Percentiles rank a stretch among this genome's conserved stretches.
Conservation (phyloP, 2,113 vertebrate genomes). For the Eulemur macaco region DNA sequence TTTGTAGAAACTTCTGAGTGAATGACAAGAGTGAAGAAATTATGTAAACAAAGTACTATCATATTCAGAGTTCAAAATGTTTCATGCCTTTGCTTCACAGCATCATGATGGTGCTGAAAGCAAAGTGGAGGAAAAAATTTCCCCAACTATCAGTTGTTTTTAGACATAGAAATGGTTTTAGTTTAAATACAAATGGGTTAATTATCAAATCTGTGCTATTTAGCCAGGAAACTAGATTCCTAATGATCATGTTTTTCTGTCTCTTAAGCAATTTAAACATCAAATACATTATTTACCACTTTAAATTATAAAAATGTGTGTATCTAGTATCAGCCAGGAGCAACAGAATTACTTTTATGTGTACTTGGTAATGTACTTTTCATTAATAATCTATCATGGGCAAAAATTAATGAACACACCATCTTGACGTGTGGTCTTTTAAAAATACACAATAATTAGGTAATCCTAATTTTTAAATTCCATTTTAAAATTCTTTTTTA, state of each 20-base stretch:
- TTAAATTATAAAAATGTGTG: constrained; percentile 48
- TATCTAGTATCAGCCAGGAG: constrained; percentile 48
- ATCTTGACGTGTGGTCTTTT: constrained; percentile 56
- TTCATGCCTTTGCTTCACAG: constrained; percentile 46
- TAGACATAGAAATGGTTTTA: constrained; percentile 54
- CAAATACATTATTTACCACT: constrained; percentile 55
- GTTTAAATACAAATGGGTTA: constrained; percentile 68
- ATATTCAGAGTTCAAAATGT: constrained; percentile 72
- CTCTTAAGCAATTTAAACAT: constrained; percentile 57
- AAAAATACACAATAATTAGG: constrained; percentile 51
- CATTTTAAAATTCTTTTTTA: constrained; percentile 61
- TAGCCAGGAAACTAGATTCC: constrained; percentile 54
- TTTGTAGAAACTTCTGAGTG: constrained; percentile 58
- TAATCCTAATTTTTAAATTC: constrained; percentile 27
- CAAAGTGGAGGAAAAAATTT: constrained; percentile 64
- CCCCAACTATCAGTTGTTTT: constrained; percentile 6
- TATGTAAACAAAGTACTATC: constrained; percentile 63
- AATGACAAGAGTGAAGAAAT: constrained; percentile 62
- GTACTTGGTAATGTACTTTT: constrained; percentile 56
- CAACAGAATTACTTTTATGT: constrained; percentile 69
- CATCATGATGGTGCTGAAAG: constrained; percentile 33
- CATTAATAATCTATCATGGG: constrained; percentile 63
- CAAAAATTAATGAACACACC: constrained; percentile 57
- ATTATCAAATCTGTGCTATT: constrained; percentile 59
- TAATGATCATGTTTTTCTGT: constrained; percentile 54